Percentiles rank a stretch among this genome's conserved stretches.
These are phyloP conservation scores for Drosophila meridionalis DNA, from an alignment of 2,888 invertebrate species.

Conservation along the genomic window DNA sequence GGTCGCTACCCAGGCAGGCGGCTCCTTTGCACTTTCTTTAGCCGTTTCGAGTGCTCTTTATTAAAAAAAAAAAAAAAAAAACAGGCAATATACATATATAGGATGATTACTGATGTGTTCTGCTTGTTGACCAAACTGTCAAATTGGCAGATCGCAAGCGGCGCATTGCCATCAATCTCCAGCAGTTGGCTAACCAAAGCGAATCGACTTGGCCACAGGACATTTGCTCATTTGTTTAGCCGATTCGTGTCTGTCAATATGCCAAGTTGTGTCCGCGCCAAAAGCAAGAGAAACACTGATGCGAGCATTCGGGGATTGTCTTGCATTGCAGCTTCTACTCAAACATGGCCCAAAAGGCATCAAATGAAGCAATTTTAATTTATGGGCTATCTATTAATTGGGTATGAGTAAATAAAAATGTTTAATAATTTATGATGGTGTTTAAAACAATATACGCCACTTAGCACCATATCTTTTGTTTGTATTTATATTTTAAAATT, in stretches of 20 bases:
- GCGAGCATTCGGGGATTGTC: neutral
- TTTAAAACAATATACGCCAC: neutral
- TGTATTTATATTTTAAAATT: neutral
- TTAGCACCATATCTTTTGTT: neutral
- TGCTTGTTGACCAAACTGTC: constrained; percentile 29
- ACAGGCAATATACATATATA: too few species aligned
- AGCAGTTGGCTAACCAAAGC: neutral
- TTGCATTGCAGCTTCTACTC: neutral
- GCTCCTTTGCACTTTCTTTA: constrained; percentile 46
- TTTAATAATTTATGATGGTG: too few species aligned
- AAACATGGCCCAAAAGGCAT: neutral
- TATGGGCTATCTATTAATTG: neutral
- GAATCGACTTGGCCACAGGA: neutral
- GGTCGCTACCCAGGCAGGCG: constrained; percentile 40
- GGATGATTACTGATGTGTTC: neutral
- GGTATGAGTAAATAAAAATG: neutral
- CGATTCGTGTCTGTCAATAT: constrained; percentile 23
- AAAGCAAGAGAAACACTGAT: neutral
- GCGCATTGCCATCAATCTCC: neutral
- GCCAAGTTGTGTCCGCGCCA: neutral
- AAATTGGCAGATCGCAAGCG: neutral
- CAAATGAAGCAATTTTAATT: neutral
- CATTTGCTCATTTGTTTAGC: constrained; percentile 9
- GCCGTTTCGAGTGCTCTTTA: constrained; percentile 51
- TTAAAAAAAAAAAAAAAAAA: constrained; percentile 46